Evolutionary conservation across 2,113 vertebrate species (phyloP).

Genomic region (Nibea coibor): DNA sequence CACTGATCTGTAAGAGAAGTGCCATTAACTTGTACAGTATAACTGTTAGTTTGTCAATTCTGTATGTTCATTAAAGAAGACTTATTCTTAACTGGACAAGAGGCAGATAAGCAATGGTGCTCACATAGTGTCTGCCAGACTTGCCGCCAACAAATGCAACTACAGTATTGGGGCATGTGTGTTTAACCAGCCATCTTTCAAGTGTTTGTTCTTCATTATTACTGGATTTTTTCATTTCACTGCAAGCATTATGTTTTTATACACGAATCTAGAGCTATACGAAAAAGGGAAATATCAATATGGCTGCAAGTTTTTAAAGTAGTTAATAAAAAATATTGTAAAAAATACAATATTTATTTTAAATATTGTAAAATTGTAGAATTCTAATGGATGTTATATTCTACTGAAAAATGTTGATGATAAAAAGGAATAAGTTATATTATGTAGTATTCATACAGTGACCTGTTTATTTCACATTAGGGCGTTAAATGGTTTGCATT

Average conservation of each 20-base stretch:
- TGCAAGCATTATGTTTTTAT: background rate
- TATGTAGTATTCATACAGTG: background rate
- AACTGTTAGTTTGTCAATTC: background rate
- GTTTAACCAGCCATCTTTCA: background rate
- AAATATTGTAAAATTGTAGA: background rate
- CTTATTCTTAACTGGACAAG: background rate
- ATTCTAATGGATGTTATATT: background rate
- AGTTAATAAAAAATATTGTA: background rate
- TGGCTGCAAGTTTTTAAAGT: background rate
- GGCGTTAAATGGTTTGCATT: slow-evolving; percentile 51
- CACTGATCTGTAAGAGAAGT: no score
- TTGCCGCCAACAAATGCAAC: background rate
- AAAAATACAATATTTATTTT: no score
- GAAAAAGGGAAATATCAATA: background rate
- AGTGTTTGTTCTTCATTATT: background rate
- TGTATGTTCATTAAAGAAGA: background rate
- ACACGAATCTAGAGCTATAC: background rate
- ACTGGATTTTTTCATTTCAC: background rate
- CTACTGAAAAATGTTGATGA: background rate
- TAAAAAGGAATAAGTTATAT: background rate
- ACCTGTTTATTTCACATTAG: slow-evolving; percentile 21
- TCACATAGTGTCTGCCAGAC: no score
- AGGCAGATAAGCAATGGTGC: background rate
- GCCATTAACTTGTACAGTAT: no score
- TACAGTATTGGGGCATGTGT: background rate